Percentiles rank a stretch among this genome's conserved stretches.
phyloP scores from a whole-genome alignment of 2,888 invertebrate genomes.

The Netelia virgata region DNA sequence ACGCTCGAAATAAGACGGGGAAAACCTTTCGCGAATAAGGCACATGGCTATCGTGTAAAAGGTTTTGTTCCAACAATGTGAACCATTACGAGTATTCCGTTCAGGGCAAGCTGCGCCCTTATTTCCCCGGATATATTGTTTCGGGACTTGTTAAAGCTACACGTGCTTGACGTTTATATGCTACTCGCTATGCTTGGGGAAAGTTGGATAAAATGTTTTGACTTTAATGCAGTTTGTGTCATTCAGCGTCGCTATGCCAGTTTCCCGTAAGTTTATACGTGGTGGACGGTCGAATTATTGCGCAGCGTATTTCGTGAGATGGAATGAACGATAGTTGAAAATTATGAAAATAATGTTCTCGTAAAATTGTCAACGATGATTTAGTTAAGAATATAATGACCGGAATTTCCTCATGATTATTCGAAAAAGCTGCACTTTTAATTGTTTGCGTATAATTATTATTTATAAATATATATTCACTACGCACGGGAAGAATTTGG shows the following conservation, averaged over 20 bases:
- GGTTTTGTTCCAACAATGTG: slow-evolving; percentile 21
- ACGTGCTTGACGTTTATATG: neutral
- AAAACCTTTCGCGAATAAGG: slow-evolving; percentile 13
- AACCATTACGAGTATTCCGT: slow-evolving; percentile 19
- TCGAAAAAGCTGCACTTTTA: neutral
- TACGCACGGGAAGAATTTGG: too few relatives aligned
- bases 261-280: neutral
- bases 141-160: slow-evolving; percentile 24
- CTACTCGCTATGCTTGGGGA: neutral
- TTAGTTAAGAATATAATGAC: too few relatives aligned
- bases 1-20: slow-evolving; percentile 21
- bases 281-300: neutral
- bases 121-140: neutral
- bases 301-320: neutral
- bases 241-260: neutral
- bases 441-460: too few relatives aligned
- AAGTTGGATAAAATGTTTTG: neutral
- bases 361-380: too few relatives aligned
- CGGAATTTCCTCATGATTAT: too few relatives aligned
- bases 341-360: too few relatives aligned
- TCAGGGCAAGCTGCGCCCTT: neutral
- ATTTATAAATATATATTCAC: too few relatives aligned
- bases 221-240: neutral
- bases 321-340: too few relatives aligned
- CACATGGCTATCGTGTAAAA: slow-evolving; percentile 29